phyloP scores from a whole-genome alignment of 1,140 invertebrate species.

The Drosophila burlai region DNA sequence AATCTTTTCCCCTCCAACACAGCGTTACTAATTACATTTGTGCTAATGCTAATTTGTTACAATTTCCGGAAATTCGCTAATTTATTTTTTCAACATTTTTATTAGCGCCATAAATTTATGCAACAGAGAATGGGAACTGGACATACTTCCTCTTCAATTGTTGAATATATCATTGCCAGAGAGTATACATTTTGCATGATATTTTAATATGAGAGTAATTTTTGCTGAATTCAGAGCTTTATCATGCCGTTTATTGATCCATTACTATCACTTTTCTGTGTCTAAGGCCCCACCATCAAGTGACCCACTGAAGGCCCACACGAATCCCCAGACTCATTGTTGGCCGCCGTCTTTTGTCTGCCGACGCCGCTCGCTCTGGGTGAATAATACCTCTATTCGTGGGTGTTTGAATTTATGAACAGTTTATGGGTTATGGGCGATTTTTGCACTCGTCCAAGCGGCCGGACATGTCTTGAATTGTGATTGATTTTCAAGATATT shows the following conservation, averaged over 20 bases:
- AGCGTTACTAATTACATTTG: constrained; percentile 82
- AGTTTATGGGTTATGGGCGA: constrained; percentile 61
- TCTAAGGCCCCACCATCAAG: constrained; percentile 28
- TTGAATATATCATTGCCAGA: constrained; percentile 20
- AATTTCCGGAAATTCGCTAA: constrained; percentile 83
- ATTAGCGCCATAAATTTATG: constrained; percentile 77
- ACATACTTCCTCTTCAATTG: constrained; percentile 67
- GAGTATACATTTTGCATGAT: constrained; percentile 30
- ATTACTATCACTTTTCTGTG: constrained; percentile 49
- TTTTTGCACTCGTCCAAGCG: constrained; percentile 59
- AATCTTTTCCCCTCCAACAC: constrained; percentile 38
- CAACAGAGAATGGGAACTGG: constrained; percentile 42
- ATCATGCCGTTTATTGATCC: constrained; percentile 28
- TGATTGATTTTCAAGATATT: constrained; percentile 77
- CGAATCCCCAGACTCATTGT: constrained; percentile 46
- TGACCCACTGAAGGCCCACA: constrained; percentile 59
- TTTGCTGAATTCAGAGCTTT: background rate
- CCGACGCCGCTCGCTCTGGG: constrained; percentile 8
- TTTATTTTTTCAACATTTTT: constrained; percentile 80
- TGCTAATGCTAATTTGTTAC: constrained; percentile 81
- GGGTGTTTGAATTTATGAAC: constrained; percentile 81
- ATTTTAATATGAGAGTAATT: background rate
- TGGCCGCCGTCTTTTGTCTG: constrained; percentile 31
- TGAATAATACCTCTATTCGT: constrained; percentile 55
- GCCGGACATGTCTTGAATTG: constrained; percentile 72